These are phyloP conservation scores for Amphilophus citrinellus DNA, from an alignment of 2,113 vertebrate species.

Conservation along the genomic window DNA sequence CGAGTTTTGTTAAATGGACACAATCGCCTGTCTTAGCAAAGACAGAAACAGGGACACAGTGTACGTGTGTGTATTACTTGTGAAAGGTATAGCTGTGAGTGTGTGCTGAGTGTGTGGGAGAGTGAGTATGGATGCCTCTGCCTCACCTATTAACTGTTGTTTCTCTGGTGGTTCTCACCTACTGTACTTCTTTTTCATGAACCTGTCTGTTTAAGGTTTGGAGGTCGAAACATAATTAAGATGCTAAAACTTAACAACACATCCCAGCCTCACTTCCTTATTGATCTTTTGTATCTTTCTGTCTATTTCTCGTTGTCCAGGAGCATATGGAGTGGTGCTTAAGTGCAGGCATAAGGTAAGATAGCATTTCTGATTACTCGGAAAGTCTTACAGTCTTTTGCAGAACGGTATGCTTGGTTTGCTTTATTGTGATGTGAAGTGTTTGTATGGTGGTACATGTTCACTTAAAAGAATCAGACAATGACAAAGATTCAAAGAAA, in stretches of 20 bases:
- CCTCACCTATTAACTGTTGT: constrained; percentile 37
- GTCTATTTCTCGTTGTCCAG: constrained; percentile 70
- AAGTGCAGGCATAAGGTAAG: constrained; percentile 99
- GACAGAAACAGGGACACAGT: not conserved
- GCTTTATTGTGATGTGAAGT: not conserved
- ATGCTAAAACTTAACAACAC: constrained; percentile 3
- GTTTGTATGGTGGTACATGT: not conserved
- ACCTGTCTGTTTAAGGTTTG: constrained; percentile 18
- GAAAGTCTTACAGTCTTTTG: not conserved
- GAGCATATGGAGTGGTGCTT: constrained; percentile 99
- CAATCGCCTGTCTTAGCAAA: not conserved
- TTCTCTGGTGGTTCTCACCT: constrained; percentile 37
- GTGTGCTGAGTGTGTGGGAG: constrained; percentile 46
- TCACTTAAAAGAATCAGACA: not conserved
- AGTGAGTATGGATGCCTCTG: constrained; percentile 22
- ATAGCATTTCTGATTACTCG: constrained; percentile 19
- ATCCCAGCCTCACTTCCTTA: constrained; percentile 1
- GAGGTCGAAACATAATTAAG: constrained; percentile 38
- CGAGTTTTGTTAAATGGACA: not conserved
- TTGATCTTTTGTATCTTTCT: constrained; percentile 29
- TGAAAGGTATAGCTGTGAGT: constrained; percentile 2
- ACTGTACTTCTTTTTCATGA: constrained; percentile 26
- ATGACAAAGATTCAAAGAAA: not conserved
- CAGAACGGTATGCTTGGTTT: not conserved
- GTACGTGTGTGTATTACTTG: constrained; percentile 18